Conservation (phyloP, 2,113 vertebrate species). For the Poeciliopsis occidentalis region DNA sequence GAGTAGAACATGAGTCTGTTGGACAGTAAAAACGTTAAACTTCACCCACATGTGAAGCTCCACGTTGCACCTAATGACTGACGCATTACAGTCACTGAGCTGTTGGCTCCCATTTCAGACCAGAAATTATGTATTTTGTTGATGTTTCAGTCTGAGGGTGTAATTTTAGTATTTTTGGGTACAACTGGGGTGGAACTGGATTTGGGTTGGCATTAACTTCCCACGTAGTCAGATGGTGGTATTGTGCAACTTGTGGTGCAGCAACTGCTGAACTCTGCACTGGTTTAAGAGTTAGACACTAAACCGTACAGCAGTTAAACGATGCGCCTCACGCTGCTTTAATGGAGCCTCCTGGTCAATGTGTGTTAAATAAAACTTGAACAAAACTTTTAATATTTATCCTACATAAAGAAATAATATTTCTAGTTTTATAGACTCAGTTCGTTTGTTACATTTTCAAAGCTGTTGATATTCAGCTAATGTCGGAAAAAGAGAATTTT, state of each 20-base stretch:
- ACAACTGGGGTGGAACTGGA: slow-evolving; percentile 21
- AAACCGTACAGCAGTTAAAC: not conserved
- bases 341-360: too few species aligned
- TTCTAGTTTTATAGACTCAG: too few species aligned
- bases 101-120: slow-evolving; percentile 37
- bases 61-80: slow-evolving; percentile 25
- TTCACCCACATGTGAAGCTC: slow-evolving; percentile 34
- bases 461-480: too few species aligned
- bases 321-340: too few species aligned
- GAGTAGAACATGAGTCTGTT: slow-evolving; percentile 24
- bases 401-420: too few species aligned
- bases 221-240: not conserved
- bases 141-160: slow-evolving; percentile 24
- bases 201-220: slow-evolving; percentile 4
- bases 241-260: slow-evolving; percentile 1
- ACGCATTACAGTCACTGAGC: slow-evolving; percentile 11
- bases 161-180: slow-evolving; percentile 26
- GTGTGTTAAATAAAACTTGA: too few species aligned
- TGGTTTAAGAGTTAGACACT: not conserved
- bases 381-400: too few species aligned
- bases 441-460: too few species aligned
- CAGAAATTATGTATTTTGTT: slow-evolving; percentile 38
- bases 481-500: too few species aligned
- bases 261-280: too few species aligned
- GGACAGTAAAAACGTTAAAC: slow-evolving; percentile 22